Evolutionary conservation across 2,113 vertebrate species (phyloP).

Genomic region (Ceyx margarethae): DNA sequence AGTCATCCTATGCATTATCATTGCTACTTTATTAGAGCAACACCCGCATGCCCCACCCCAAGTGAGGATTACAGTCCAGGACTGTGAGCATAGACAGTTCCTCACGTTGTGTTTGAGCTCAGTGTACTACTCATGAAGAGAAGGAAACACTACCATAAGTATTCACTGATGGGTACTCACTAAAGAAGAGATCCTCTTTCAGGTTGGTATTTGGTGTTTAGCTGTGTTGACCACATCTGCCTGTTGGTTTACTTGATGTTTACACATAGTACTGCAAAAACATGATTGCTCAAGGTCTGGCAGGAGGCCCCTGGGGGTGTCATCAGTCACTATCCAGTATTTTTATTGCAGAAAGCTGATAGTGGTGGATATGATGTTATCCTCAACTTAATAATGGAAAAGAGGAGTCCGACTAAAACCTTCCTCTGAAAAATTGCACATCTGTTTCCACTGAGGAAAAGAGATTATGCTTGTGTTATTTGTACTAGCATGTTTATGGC

Average conservation of each 20-base stretch:
- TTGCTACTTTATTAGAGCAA: not conserved
- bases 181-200: not conserved
- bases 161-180: not conserved
- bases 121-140: not conserved
- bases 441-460: not conserved
- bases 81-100: not conserved
- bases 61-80: not conserved
- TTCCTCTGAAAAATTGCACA: not conserved
- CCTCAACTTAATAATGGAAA: not conserved
- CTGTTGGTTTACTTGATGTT: not conserved
- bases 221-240: not conserved
- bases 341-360: not conserved
- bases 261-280: not conserved
- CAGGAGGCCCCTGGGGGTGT: not conserved
- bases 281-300: not conserved
- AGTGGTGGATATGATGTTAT: not conserved
- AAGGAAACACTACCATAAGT: not conserved
- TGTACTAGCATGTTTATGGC: not conserved
- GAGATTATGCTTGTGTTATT: not conserved
- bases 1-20: slow-evolving; percentile 5
- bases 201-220: not conserved
- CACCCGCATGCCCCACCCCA: not conserved
- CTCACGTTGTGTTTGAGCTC: not conserved
- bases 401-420: not conserved
- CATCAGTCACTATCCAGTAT: not conserved